These are phyloP conservation scores for Dryomyza anilis DNA, from an alignment of 2,888 invertebrate genomes.

Conservation along the genomic window DNA sequence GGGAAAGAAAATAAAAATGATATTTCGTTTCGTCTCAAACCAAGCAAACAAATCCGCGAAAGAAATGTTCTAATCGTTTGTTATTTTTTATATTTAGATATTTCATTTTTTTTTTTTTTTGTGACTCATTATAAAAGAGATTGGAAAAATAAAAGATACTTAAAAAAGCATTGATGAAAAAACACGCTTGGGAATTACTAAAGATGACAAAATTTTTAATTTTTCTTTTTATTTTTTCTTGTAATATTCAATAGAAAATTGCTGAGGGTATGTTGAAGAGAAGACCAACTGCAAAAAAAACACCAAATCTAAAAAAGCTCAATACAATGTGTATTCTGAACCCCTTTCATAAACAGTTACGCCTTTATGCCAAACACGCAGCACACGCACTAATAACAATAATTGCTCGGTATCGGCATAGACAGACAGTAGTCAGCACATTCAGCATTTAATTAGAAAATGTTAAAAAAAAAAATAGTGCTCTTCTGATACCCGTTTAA, in stretches of 20 bases:
- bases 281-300: not conserved
- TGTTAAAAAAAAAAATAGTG: slow-evolving; percentile 3
- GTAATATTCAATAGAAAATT: not conserved
- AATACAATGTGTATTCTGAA: not conserved
- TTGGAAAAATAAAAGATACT: too few species aligned
- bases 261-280: not conserved
- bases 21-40: not conserved
- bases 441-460: slow-evolving; percentile 16
- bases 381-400: slow-evolving; percentile 4
- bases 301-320: too few species aligned
- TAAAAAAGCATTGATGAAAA: not conserved
- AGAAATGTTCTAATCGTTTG: slow-evolving; percentile 10
- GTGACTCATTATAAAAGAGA: slow-evolving; percentile 1
- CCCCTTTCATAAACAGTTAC: not conserved
- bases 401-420: slow-evolving; percentile 10
- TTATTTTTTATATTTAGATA: too few species aligned
- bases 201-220: not conserved
- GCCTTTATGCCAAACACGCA: slow-evolving; percentile 7
- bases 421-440: too few species aligned
- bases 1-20: not conserved
- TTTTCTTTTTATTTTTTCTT: not conserved
- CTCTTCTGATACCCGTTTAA: too few species aligned
- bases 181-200: not conserved
- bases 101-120: too few species aligned
- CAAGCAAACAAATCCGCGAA: not conserved